These are phyloP conservation scores for Patella pellucida DNA, from an alignment of 2,888 invertebrate genomes.

Conservation along the genomic window DNA sequence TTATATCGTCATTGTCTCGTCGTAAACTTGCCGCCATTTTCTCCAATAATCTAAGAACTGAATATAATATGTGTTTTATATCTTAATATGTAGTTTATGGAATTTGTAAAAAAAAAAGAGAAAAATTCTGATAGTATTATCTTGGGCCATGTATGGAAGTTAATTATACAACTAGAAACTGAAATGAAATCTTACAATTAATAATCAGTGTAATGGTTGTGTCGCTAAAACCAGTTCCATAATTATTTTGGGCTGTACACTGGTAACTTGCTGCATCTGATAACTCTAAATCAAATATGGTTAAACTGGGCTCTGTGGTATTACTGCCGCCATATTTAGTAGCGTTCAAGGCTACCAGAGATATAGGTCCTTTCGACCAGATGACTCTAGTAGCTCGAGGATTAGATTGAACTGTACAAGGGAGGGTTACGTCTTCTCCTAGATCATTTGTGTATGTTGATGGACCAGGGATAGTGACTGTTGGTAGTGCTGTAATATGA, in stretches of 20 bases:
- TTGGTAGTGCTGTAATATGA: too few relatives aligned
- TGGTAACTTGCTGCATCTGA: constrained; percentile 20
- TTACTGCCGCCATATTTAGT: constrained; percentile 15
- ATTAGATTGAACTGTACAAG: background rate
- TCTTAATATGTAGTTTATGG: too few relatives aligned
- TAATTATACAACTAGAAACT: too few relatives aligned
- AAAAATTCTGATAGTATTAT: too few relatives aligned
- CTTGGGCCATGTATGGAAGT: too few relatives aligned
- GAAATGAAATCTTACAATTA: background rate
- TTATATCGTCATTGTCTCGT: too few relatives aligned
- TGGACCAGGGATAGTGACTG: too few relatives aligned
- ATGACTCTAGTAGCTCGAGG: background rate
- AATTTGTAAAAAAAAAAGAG: too few relatives aligned
- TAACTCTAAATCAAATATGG: background rate
- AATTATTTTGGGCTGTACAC: constrained; percentile 23
- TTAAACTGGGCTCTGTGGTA: constrained; percentile 11
- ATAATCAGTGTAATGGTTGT: background rate
- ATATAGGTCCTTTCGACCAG: background rate
- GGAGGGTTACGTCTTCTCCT: background rate
- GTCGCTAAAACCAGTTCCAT: constrained; percentile 17
- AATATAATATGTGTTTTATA: too few relatives aligned
- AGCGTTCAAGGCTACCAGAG: background rate
- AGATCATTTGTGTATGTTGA: too few relatives aligned
- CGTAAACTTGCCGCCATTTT: too few relatives aligned
- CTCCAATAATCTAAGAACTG: too few relatives aligned